Conservation (phyloP, 2,113 vertebrate genomes). For the Apodemus sylvaticus region DNA sequence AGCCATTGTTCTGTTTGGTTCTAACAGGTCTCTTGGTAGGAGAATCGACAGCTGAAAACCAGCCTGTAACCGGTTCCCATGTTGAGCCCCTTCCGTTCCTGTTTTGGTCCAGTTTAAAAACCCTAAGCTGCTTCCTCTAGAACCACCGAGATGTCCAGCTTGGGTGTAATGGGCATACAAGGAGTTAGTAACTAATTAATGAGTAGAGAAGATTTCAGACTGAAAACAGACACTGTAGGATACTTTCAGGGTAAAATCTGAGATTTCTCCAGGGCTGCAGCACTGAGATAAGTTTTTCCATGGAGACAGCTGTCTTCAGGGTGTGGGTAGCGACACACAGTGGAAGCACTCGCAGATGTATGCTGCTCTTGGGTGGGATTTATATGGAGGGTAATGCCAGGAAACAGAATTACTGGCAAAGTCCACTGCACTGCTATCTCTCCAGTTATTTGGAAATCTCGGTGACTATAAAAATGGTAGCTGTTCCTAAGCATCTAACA, state of each 20-base stretch:
- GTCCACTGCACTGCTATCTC: fast-evolving
- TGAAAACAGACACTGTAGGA: neutral
- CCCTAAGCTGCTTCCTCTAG: neutral
- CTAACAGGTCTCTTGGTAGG: constrained; percentile 17
- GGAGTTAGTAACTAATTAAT: too few species aligned
- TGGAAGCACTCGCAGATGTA: neutral
- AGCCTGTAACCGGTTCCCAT: neutral
- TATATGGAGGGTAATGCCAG: neutral
- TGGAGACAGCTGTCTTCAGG: neutral
- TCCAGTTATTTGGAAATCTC: neutral
- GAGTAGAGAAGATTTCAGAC: neutral
- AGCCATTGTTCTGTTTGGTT: neutral
- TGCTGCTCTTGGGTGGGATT: neutral
- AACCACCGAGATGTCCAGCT: neutral
- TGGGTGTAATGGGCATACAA: neutral
- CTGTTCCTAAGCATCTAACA: neutral
- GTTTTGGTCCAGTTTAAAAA: neutral
- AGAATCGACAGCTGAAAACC: constrained; percentile 36
- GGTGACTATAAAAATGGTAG: neutral
- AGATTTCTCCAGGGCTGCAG: neutral
- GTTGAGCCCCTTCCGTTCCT: neutral
- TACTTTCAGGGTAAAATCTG: neutral
- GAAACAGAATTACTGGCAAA: neutral
- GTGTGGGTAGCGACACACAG: fast-evolving
- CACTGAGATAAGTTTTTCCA: neutral